Evolutionary conservation across 2,888 invertebrate genomes (phyloP).

Genomic region (Subacronicta megacephala): DNA sequence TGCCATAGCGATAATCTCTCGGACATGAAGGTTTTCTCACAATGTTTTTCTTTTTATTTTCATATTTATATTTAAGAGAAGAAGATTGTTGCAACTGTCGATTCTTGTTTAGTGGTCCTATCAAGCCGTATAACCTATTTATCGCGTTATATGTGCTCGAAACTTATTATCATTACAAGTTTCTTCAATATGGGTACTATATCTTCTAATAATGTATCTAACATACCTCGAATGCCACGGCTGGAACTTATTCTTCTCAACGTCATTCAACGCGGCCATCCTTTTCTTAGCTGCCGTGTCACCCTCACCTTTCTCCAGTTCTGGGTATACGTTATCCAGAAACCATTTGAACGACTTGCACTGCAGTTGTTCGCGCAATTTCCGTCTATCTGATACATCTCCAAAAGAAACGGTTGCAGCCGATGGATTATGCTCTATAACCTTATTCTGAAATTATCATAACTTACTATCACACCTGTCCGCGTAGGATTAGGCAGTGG

Average conservation of each 20-base stretch:
- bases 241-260: conserved; percentile 91
- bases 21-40: too few relatives aligned
- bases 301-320: conserved; percentile 91
- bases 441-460: conserved; percentile 91
- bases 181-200: too few relatives aligned
- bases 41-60: too few relatives aligned
- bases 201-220: neutral
- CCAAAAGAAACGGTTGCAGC: conserved; percentile 92
- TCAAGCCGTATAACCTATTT: too few relatives aligned
- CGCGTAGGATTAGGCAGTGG: too few relatives aligned
- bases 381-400: conserved; percentile 93
- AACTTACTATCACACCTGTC: too few relatives aligned
- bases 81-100: too few relatives aligned
- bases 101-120: too few relatives aligned
- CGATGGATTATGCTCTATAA: conserved; percentile 91
- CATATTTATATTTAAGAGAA: too few relatives aligned
- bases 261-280: conserved; percentile 89
- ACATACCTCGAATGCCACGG: conserved; percentile 94
- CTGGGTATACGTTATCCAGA: conserved; percentile 95
- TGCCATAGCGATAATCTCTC: too few relatives aligned
- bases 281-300: conserved; percentile 88
- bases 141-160: too few relatives aligned
- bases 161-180: too few relatives aligned
- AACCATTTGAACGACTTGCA: conserved; percentile 97
- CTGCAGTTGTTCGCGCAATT: conserved; percentile 92